Percentiles rank a stretch among this genome's conserved stretches.
Evolutionary conservation across 2,797 vertebrate genomes (phyloP).

Genomic region (Chaetophractus vellerosus): DNA sequence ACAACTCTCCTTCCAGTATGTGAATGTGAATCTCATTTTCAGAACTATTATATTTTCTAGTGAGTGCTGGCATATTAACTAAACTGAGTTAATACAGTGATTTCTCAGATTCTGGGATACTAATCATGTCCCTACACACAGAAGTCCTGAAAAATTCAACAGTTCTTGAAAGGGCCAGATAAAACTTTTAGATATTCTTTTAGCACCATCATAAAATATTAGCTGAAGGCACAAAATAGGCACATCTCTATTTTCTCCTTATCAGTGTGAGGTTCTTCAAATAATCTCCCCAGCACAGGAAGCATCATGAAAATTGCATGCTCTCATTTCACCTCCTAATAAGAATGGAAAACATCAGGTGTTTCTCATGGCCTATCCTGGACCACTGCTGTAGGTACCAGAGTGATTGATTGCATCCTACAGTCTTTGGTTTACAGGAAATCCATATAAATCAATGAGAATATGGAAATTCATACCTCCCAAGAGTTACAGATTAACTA

Average conservation of each 20-base stretch:
- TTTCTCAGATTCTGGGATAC: not conserved
- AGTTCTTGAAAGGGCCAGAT: slow-evolving; percentile 82
- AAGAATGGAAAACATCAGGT: slow-evolving; percentile 77
- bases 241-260: slow-evolving; percentile 18
- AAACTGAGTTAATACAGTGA: not conserved
- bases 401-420: slow-evolving; percentile 80
- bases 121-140: not conserved
- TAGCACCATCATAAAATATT: slow-evolving; percentile 79
- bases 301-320: slow-evolving; percentile 3
- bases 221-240: slow-evolving; percentile 41
- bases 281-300: not conserved
- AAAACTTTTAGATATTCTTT: slow-evolving; percentile 77
- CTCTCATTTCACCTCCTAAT: slow-evolving; percentile 60
- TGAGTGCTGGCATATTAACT: not conserved
- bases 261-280: not conserved
- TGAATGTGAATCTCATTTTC: slow-evolving; percentile 22
- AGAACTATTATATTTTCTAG: not conserved
- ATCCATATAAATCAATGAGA: slow-evolving; percentile 83
- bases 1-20: not conserved
- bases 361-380: slow-evolving; percentile 52
- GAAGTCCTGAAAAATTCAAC: slow-evolving; percentile 75
- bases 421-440: slow-evolving; percentile 82
- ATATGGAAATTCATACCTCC: slow-evolving; percentile 84
- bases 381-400: slow-evolving; percentile 59
- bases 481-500: slow-evolving; percentile 80